Conservation (phyloP, 2,113 vertebrate genomes). For the Clarias macrocephalus region DNA sequence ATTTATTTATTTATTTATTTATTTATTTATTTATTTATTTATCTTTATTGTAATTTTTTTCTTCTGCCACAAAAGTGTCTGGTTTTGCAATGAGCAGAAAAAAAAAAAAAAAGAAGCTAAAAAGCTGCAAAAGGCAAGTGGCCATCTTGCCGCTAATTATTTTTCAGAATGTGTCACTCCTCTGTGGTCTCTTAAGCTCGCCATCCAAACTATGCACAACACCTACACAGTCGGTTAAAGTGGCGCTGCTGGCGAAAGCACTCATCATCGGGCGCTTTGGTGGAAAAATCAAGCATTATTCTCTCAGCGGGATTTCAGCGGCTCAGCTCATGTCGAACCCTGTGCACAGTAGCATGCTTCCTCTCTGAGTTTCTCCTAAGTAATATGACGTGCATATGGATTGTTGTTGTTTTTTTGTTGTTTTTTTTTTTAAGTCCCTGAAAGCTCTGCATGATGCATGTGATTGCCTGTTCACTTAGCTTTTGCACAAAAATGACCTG, state of each 20-base stretch:
- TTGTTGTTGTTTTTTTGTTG: not conserved
- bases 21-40: not conserved
- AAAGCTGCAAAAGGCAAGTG: slow-evolving; percentile 35
- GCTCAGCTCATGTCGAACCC: not conserved
- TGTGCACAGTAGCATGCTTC: not conserved
- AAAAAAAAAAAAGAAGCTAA: slow-evolving; percentile 14
- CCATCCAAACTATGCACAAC: slow-evolving; percentile 53
- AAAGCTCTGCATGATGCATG: slow-evolving; percentile 34
- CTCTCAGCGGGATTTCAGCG: slow-evolving; percentile 3
- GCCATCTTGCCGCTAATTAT: slow-evolving; percentile 84
- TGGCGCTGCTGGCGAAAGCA: slow-evolving; percentile 37
- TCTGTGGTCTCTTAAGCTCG: slow-evolving; percentile 58
- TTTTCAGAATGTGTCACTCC: slow-evolving; percentile 68
- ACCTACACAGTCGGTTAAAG: slow-evolving; percentile 68
- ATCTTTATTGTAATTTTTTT: not conserved
- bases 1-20: not conserved
- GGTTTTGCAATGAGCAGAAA: not conserved
- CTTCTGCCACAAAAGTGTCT: slow-evolving; percentile 30
- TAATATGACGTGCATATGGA: slow-evolving; percentile 44
- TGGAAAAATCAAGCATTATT: not conserved
- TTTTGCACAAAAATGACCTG: slow-evolving; percentile 28
- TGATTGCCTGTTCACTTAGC: slow-evolving; percentile 20
- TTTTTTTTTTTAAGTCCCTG: not conserved
- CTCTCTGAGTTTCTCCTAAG: not conserved
- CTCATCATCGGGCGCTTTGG: slow-evolving; percentile 1